These are phyloP conservation scores for Nephrotoma flavescens DNA, from an alignment of 2,888 invertebrate species.

Conservation along the genomic window DNA sequence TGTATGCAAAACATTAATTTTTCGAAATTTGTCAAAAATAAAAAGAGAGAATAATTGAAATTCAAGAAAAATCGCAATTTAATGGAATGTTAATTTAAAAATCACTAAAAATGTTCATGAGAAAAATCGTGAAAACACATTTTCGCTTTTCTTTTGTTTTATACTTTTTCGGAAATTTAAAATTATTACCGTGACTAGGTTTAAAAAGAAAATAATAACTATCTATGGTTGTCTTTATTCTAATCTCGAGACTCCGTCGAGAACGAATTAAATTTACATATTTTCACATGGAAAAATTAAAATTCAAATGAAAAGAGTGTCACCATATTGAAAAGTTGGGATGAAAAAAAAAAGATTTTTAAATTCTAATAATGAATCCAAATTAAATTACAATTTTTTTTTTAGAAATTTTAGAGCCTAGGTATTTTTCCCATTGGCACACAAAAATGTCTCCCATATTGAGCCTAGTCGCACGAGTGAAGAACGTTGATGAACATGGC, in stretches of 20 bases:
- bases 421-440: too few relatives aligned
- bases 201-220: not conserved
- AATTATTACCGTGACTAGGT: not conserved
- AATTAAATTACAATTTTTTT: not conserved
- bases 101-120: not conserved
- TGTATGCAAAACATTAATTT: not conserved
- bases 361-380: not conserved
- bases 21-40: not conserved
- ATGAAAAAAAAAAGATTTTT: not conserved
- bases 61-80: not conserved
- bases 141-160: not conserved
- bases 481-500: too few relatives aligned
- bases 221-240: not conserved
- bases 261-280: not conserved
- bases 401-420: not conserved
- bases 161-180: not conserved
- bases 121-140: not conserved
- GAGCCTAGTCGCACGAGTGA: too few relatives aligned
- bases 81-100: not conserved
- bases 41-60: not conserved
- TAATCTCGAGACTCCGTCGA: not conserved
- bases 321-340: not conserved
- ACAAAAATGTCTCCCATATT: too few relatives aligned
- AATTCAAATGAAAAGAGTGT: not conserved
- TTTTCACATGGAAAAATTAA: not conserved